These are phyloP conservation scores for Salpingus planirostris DNA, from an alignment of 2,888 invertebrate genomes.

Conservation along the genomic window DNA sequence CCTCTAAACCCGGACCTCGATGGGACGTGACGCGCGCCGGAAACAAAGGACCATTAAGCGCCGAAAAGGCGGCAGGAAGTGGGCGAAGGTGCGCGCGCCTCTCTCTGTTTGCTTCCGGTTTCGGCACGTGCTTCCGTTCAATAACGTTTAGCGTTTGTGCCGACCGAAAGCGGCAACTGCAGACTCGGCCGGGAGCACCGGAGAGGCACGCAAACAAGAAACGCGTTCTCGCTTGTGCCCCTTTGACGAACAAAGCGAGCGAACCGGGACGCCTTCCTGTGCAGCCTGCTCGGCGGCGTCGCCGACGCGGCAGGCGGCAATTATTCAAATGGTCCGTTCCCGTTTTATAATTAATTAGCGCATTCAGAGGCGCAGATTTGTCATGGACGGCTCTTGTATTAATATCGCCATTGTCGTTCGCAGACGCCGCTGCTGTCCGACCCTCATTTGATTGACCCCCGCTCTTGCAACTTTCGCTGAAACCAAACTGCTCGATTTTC, in stretches of 20 bases:
- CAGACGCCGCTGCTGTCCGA: too few relatives aligned
- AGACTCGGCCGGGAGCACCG: too few relatives aligned
- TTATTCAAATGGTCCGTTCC: slow-evolving; percentile 19
- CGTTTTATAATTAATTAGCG: slow-evolving; percentile 19
- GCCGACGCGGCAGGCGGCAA: slow-evolving; percentile 17
- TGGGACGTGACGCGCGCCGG: slow-evolving; percentile 3
- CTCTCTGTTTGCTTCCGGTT: slow-evolving; percentile 23
- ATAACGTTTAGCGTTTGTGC: slow-evolving; percentile 22
- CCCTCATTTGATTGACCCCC: too few relatives aligned
- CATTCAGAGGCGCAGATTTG: slow-evolving; percentile 15
- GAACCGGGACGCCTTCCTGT: too few relatives aligned
- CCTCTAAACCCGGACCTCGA: too few relatives aligned
- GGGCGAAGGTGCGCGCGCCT: slow-evolving; percentile 22
- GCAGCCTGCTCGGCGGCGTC: too few relatives aligned
- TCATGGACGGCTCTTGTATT: too few relatives aligned
- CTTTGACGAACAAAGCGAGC: slow-evolving; percentile 16
- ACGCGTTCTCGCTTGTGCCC: too few relatives aligned
- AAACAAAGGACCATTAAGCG: slow-evolving; percentile 23
- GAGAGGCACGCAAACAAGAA: slow-evolving; percentile 21
- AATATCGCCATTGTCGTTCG: too few relatives aligned
- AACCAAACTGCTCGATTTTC: too few relatives aligned
- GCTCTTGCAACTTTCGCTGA: too few relatives aligned
- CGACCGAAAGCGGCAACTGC: too few relatives aligned
- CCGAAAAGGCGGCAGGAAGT: slow-evolving; percentile 17
- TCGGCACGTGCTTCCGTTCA: slow-evolving; percentile 30